phyloP scores from a whole-genome alignment of 1,140 invertebrate species.

The Papilio aristodemus region DNA sequence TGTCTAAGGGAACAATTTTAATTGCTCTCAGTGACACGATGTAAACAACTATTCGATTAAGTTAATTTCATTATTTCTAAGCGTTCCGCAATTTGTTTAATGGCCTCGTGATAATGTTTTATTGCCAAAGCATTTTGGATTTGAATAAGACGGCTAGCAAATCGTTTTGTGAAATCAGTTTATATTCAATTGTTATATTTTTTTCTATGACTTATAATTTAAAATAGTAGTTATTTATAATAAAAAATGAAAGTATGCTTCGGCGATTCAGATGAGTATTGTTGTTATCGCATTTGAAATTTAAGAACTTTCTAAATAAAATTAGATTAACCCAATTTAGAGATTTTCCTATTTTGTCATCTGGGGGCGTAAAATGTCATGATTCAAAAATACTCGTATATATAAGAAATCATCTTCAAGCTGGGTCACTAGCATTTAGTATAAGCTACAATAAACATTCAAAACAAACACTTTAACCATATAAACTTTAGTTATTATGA shows the following conservation, averaged over 20 bases:
- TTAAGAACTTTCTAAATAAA: too few relatives aligned
- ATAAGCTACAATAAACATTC: constrained; percentile 40
- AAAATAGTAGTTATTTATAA: too few relatives aligned
- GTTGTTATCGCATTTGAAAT: too few relatives aligned
- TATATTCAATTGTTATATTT: constrained; percentile 35
- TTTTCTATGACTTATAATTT: too few relatives aligned
- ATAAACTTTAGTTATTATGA: constrained; percentile 74
- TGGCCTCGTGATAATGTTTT: constrained; percentile 58
- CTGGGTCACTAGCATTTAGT: too few relatives aligned
- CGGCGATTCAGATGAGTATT: too few relatives aligned
- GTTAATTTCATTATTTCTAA: constrained; percentile 74
- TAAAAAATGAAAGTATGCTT: too few relatives aligned
- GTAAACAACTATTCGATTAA: constrained; percentile 80
- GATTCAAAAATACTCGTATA: too few relatives aligned
- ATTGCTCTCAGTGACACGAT: constrained; percentile 77
- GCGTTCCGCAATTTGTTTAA: constrained; percentile 69
- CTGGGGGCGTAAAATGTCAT: too few relatives aligned
- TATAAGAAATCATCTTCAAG: too few relatives aligned
- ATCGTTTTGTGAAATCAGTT: constrained; percentile 28
- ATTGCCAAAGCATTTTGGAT: constrained; percentile 41
- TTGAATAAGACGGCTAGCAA: constrained; percentile 33
- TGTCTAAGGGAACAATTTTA: constrained; percentile 77
- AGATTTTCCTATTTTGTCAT: too few relatives aligned
- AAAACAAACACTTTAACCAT: constrained; percentile 57
- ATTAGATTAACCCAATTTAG: too few relatives aligned